Evolutionary conservation across 2,113 vertebrate species (phyloP).

Genomic region (Apteryx mantelli): DNA sequence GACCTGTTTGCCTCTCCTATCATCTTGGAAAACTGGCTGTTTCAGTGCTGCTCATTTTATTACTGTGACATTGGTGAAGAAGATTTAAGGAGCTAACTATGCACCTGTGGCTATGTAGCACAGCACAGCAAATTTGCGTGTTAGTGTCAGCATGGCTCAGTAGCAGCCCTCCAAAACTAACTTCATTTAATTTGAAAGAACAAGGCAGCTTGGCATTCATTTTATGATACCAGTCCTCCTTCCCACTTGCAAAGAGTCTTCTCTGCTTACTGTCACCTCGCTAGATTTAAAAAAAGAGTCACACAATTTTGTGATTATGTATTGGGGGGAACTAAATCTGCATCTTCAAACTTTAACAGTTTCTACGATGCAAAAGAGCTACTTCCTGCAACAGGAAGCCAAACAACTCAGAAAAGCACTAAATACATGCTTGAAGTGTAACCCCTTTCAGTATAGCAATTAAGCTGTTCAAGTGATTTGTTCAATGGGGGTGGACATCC

Average conservation of each 20-base stretch:
- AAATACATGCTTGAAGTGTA: not conserved
- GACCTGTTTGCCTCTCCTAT: not conserved
- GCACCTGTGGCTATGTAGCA: not conserved
- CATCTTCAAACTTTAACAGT: not conserved
- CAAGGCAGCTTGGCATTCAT: not conserved
- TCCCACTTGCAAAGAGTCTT: not conserved
- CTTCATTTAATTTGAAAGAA: slow-evolving; percentile 32
- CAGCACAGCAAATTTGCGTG: not conserved
- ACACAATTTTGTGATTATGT: not conserved
- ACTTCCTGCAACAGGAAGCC: not conserved
- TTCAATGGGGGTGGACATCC: not conserved
- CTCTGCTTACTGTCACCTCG: not conserved
- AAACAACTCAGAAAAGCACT: not conserved
- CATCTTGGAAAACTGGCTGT: not conserved
- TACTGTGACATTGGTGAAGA: not conserved
- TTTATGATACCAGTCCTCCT: not conserved
- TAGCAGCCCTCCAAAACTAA: not conserved
- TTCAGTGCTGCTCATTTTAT: not conserved
- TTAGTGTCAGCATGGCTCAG: not conserved
- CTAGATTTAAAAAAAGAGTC: not conserved
- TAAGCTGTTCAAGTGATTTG: slow-evolving; percentile 35
- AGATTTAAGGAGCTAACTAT: not conserved
- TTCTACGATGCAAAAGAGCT: not conserved
- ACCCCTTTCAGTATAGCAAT: not conserved
- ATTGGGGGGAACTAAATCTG: not conserved